Percentiles rank a stretch among this genome's conserved stretches.
phyloP scores from a whole-genome alignment of 2,797 vertebrate genomes.

The Ficedula albicollis region DNA sequence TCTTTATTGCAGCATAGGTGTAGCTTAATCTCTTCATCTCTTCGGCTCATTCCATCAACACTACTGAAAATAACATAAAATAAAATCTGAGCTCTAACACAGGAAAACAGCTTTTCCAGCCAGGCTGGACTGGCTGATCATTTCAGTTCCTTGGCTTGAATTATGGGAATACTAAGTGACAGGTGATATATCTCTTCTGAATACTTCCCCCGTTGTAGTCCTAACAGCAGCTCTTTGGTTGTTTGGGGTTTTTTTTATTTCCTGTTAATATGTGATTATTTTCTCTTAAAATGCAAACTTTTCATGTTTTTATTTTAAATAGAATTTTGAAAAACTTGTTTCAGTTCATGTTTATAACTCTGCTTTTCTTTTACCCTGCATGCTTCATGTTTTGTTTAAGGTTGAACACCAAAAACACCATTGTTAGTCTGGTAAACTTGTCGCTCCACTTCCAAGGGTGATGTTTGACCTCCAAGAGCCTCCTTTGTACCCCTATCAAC shows the following conservation, averaged over 20 bases:
- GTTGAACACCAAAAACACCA: neutral
- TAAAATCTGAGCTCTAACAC: neutral
- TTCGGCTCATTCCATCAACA: conserved; percentile 31
- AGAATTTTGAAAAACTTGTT: neutral
- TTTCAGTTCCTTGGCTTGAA: neutral
- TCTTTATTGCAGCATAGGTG: neutral
- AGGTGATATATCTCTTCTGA: neutral
- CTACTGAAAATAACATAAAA: conserved; percentile 20
- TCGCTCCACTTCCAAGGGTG: conserved; percentile 10
- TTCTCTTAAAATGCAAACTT: neutral
- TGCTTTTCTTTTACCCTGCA: neutral
- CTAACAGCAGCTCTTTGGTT: neutral
- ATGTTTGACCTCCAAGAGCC: conserved; percentile 28
- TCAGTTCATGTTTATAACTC: neutral
- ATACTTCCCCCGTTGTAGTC: neutral
- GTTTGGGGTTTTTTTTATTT: neutral
- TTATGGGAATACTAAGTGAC: neutral
- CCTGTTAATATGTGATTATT: neutral
- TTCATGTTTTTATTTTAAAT: neutral
- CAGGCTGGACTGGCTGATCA: neutral
- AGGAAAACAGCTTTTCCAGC: conserved; percentile 30
- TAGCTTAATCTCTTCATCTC: conserved; percentile 50
- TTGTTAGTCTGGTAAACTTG: neutral
- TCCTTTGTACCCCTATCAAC: conserved; percentile 44
- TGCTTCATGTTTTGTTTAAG: conserved; percentile 11